Percentiles rank a stretch among this genome's conserved stretches.
Evolutionary conservation across 2,113 vertebrate species (phyloP).

Genomic region (Boleophthalmus pectinirostris): DNA sequence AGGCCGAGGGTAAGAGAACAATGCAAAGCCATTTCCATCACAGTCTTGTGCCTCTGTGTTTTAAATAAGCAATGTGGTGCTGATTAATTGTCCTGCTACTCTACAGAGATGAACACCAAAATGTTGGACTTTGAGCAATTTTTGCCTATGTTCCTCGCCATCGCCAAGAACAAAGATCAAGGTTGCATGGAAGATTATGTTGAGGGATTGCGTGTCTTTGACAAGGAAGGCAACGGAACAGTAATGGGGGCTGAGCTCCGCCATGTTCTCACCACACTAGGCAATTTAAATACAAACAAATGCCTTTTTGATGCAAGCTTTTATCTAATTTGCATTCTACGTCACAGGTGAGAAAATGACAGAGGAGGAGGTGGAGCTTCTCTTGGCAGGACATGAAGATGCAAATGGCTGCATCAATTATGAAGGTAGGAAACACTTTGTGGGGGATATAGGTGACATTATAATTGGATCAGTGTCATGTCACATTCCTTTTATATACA

Average conservation of each 20-base stretch:
- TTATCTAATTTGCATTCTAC: background rate
- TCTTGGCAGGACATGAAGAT: slow-evolving; percentile 91
- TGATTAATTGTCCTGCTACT: slow-evolving; percentile 4
- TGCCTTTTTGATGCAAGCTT: background rate
- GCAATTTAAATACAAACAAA: slow-evolving; percentile 58
- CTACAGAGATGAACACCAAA: slow-evolving; percentile 90
- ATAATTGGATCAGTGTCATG: background rate
- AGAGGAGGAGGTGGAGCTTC: slow-evolving; percentile 91
- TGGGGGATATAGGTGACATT: background rate
- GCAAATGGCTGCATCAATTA: slow-evolving; percentile 97
- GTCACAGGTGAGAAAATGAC: slow-evolving; percentile 91
- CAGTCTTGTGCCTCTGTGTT: background rate
- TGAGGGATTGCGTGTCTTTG: slow-evolving; percentile 92
- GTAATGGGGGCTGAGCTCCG: slow-evolving; percentile 95
- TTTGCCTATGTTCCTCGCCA: slow-evolving; percentile 94
- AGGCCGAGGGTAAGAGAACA: slow-evolving; percentile 84
- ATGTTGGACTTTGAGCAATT: slow-evolving; percentile 94
- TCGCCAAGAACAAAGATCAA: slow-evolving; percentile 97
- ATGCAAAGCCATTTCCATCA: background rate
- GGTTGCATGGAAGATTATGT: slow-evolving; percentile 93
- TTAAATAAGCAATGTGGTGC: background rate
- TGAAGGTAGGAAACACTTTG: slow-evolving; percentile 81
- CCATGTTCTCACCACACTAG: slow-evolving; percentile 92
- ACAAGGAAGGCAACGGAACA: slow-evolving; percentile 95
- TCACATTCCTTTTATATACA: background rate